Base-by-base conservation (phyloP, 2,888 invertebrate species). In the Neria commutata region DNA sequence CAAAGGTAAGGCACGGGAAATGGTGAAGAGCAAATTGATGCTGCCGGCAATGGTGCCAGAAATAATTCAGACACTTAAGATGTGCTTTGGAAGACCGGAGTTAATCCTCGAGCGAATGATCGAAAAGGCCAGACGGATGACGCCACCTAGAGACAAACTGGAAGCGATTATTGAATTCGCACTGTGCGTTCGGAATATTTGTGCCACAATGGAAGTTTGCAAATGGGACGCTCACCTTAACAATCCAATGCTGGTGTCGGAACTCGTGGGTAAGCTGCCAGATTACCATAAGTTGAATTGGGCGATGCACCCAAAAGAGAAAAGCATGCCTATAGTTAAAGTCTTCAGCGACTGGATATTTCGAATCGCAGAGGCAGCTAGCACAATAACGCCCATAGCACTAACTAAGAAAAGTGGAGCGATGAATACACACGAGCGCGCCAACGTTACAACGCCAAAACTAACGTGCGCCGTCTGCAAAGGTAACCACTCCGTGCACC, bases 91-190 rank as follows among this genome's bases (percentile, higher is more conserved):
- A 1, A 25, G 56, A 23, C 60, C 60, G n/a, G 58, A 60, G 19
- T 49, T 59, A 25, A 61, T 65, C 26, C 42, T 62, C 4, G 54
- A 65, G n/a, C n/a, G n/a, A n/a, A n/a, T n/a, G n/a, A n/a, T n/a
- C n/a, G n/a, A n/a, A n/a, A n/a, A n/a, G n/a, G n/a, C n/a, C n/a
- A n/a, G n/a, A n/a, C n/a, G n/a, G 16, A 14, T 48, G 14, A 40
- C 58, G 24, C 52, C 62, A 51, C 58, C 56, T 1, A 52, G 34
- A 33, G 53, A 59, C 24, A 62, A 56, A 14, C 17, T 62, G 24
- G 58, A n/a, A n/a, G n/a, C n/a, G n/a, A n/a, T n/a, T n/a, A 62
- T 59, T 17, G 62, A 62, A 24, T 53, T 58, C 8, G 58, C 61
- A 24, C 29, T 62, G 26, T 47, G 33, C 1, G 58, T 62, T 14